Conservation (phyloP, 2,797 vertebrate genomes). For the Myotis findleyi region DNA sequence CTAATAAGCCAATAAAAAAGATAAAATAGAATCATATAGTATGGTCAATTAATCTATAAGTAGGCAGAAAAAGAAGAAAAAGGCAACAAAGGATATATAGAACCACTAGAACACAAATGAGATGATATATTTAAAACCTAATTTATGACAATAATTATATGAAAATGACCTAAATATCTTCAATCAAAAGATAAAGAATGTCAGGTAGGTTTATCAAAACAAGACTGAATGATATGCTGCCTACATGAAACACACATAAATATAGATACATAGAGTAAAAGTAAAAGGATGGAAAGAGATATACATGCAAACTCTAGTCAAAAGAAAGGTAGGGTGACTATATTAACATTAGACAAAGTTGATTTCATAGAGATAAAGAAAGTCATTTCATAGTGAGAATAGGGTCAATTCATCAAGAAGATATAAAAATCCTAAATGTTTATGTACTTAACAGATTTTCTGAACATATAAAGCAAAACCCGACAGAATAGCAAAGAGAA, state of each 20-base stretch:
- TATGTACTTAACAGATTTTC: background rate
- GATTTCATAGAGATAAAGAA: background rate
- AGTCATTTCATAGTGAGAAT: background rate
- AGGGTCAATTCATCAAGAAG: background rate
- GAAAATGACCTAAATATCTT: background rate
- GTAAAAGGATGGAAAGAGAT: background rate
- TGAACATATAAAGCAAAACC: background rate
- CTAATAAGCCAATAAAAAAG: conserved; percentile 44
- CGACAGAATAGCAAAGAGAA: background rate
- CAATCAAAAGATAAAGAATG: background rate
- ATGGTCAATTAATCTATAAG: background rate
- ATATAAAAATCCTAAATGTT: conserved; percentile 38
- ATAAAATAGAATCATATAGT: conserved; percentile 7
- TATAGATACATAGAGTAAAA: background rate
- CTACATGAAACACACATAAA: background rate
- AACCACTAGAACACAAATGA: conserved; percentile 8
- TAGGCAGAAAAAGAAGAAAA: conserved; percentile 10
- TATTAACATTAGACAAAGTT: background rate
- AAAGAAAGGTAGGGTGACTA: background rate
- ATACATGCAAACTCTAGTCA: background rate
- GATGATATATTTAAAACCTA: conserved; percentile 6
- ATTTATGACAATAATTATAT: conserved; percentile 6
- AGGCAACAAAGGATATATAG: background rate
- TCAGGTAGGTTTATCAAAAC: background rate
- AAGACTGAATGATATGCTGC: background rate